Conservation (phyloP, 1,140 invertebrate species). For the Calliopsis andreniformis region DNA sequence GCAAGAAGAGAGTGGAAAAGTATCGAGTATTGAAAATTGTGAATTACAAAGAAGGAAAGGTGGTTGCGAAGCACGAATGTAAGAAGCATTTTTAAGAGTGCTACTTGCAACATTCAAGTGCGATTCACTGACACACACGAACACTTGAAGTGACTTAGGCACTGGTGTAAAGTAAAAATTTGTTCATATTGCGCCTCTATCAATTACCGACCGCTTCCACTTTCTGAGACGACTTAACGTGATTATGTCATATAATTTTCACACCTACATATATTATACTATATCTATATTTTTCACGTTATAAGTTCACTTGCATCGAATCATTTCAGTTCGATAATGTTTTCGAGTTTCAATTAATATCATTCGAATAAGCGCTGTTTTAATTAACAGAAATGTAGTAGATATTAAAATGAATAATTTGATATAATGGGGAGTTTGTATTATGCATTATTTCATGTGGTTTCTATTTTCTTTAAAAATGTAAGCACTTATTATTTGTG, state of each 20-base stretch:
- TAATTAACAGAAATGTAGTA: too few relatives aligned
- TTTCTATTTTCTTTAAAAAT: too few relatives aligned
- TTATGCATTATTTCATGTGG: too few relatives aligned
- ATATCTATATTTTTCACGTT: not conserved
- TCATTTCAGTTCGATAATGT: too few relatives aligned
- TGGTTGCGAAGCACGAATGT: not conserved
- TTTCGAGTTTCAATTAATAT: too few relatives aligned
- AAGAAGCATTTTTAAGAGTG: slow-evolving; percentile 12
- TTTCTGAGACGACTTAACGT: slow-evolving; percentile 2
- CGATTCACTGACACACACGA: slow-evolving; percentile 6
- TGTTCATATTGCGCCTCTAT: not conserved
- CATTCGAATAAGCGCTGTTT: too few relatives aligned
- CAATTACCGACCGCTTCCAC: slow-evolving; percentile 37
- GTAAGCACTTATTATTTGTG: too few relatives aligned
- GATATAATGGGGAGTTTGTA: too few relatives aligned
- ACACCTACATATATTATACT: not conserved
- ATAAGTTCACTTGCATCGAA: not conserved
- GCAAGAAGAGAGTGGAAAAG: not conserved
- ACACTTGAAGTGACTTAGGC: slow-evolving; percentile 22
- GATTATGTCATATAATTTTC: not conserved
- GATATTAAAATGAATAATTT: too few relatives aligned
- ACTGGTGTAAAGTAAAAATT: slow-evolving; percentile 5
- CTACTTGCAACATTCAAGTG: slow-evolving; percentile 10
- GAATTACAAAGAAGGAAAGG: not conserved
- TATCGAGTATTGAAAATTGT: not conserved